Conservation (phyloP, 2,113 vertebrate genomes). For the Alexandromys fortis region DNA sequence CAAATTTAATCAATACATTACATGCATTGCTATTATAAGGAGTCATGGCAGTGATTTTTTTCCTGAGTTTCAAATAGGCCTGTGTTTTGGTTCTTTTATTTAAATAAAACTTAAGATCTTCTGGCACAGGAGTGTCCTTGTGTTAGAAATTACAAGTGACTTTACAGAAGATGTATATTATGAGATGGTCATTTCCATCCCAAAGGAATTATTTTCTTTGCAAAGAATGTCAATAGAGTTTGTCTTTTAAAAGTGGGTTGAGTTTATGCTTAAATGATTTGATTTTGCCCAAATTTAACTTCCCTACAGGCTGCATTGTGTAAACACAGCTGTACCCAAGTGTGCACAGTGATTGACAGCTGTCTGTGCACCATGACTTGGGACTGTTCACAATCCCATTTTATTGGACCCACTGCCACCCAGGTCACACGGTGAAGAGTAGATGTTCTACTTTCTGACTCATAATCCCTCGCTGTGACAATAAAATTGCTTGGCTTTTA, state of each 20-base stretch:
- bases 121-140: not conserved
- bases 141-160: not conserved
- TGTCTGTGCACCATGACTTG: not conserved
- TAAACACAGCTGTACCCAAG: conserved; percentile 37
- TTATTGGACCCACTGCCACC: not conserved
- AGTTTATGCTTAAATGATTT: conserved; percentile 4
- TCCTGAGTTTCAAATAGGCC: conserved; percentile 29
- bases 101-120: conserved; percentile 25
- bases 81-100: conserved; percentile 51
- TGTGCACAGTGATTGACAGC: not conserved
- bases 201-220: conserved; percentile 32
- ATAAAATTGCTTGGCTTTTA: conserved; percentile 64
- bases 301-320: not conserved
- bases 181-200: conserved; percentile 34
- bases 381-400: not conserved
- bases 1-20: conserved; percentile 10
- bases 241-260: conserved; percentile 3
- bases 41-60: not conserved
- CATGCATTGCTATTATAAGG: not conserved
- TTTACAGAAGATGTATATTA: conserved; percentile 39
- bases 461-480: conserved; percentile 13
- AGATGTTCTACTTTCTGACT: conserved; percentile 42
- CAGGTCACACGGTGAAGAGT: not conserved
- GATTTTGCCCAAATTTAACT: conserved; percentile 22
- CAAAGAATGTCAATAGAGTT: conserved; percentile 21